Base-by-base conservation (phyloP, 2,888 invertebrate species). In the Lithosia quadra region DNA sequence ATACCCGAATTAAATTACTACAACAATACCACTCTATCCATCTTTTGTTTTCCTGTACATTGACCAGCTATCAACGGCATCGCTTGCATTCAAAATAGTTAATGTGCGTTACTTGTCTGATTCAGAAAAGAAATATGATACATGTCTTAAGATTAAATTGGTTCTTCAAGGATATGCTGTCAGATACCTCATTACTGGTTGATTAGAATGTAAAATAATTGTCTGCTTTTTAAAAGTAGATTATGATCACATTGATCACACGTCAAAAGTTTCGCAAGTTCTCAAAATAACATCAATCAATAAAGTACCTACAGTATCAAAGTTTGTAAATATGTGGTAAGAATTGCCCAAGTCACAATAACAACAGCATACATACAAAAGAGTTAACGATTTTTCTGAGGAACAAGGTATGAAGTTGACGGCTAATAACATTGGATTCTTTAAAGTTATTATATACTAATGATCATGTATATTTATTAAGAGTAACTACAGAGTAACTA, bases 1-100 rank as follows among this genome's bases (percentile, higher is more conserved):
- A 79, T 79, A 73, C 65, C 65, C 67, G 68, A 76, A 74, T 77
- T 65, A 65, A 77, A 79, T 79, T 73, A 76, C 69, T 75, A 70
- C 28, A 72, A 76, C 72, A 81, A 79, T 77, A 67, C 56, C 57
- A 53, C 36, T 73, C 57, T 36, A 36, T 60, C 28, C 59, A 59
- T 69, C 13, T 73, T 68, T 76, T 68, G 72, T 76, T 72, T 72
- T 67, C 53, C 61, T 69, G 64, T 60, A 28, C 71, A 72, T 76
- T 76, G 71, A 64, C 59, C 39, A 69, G 43, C n/a, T 68, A 63
- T 69, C 39, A 66, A 63, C 53, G 56, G n/a, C 61, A 66, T 33
- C 36, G 53, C 62, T 69, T 59, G 55, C 28, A 69, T 71, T 65
- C 55, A 68, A 56, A 63, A 55, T 33, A 33, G 24, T 59, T 56